Percentiles rank a stretch among this genome's conserved stretches.
Conservation (phyloP, 2,113 vertebrate genomes). For the Xenopus tropicalis region DNA sequence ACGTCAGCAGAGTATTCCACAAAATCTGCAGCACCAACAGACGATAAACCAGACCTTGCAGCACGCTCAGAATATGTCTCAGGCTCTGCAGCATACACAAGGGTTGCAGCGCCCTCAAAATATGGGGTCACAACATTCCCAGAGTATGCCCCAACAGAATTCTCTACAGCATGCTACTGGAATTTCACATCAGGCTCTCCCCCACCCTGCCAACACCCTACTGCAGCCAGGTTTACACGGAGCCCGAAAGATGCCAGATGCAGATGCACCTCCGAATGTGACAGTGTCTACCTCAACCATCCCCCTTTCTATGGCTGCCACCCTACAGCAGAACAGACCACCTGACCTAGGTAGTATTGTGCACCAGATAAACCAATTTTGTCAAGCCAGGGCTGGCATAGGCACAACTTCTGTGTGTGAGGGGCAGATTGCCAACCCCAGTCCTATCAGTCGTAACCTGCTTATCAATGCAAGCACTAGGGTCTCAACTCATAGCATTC, state of each 20-base stretch:
- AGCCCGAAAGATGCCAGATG: conserved; percentile 88
- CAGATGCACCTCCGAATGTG: conserved; percentile 94
- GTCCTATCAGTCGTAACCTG: conserved; percentile 95
- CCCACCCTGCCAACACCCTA: conserved; percentile 67
- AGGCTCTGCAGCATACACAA: conserved; percentile 55
- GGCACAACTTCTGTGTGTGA: conserved; percentile 94
- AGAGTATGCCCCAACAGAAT: conserved; percentile 51
- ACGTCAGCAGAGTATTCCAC: conserved; percentile 64
- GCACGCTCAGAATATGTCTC: conserved; percentile 67
- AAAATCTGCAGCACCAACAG: conserved; percentile 55
- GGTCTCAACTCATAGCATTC: conserved; percentile 84
- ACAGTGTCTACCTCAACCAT: conserved; percentile 99
- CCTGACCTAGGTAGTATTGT: conserved; percentile 95
- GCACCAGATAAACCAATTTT: conserved; percentile 98
- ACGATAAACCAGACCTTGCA: conserved; percentile 57
- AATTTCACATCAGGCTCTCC: conserved; percentile 66
- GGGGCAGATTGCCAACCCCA: conserved; percentile 98
- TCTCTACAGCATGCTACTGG: conserved; percentile 58
- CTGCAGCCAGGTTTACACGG: conserved; percentile 82
- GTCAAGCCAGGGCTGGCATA: conserved; percentile 88
- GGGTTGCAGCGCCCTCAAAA: conserved; percentile 67
- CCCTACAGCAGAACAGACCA: conserved; percentile 86
- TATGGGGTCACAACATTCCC: conserved; percentile 58
- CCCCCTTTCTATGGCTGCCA: conserved; percentile 94
- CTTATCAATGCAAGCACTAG: conserved; percentile 95